phyloP scores from a whole-genome alignment of 37 sponge, comb jelly and placozoan species.

The Cliona cf. orientalis region DNA sequence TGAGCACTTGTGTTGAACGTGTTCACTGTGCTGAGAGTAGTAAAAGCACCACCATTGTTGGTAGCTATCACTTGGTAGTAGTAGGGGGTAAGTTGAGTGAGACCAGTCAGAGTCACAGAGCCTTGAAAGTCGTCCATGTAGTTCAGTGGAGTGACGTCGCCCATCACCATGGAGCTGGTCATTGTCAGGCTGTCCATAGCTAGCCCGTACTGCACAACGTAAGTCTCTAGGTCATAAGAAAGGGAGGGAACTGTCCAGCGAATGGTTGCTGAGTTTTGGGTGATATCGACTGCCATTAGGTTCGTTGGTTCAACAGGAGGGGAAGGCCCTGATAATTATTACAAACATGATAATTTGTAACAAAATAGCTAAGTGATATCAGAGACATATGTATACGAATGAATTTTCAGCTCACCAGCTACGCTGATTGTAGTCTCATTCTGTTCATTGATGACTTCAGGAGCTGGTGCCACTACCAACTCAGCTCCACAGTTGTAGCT shows the following conservation, averaged over 20 bases:
- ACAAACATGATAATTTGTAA: background rate
- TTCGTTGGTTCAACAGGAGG: background rate
- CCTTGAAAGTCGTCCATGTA: no score
- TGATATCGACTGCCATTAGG: background rate
- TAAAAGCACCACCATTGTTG: conserved; percentile 32
- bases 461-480: background rate
- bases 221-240: conserved; percentile 61
- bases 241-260: conserved; percentile 33
- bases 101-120: conserved; percentile 35
- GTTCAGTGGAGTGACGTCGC: conserved; percentile 4
- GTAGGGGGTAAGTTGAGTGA: conserved; percentile 13
- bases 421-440: background rate
- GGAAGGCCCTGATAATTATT: conserved; percentile 15
- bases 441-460: background rate
- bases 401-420: conserved; percentile 2
- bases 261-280: conserved; percentile 28
- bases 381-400: background rate
- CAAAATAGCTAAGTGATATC: no score
- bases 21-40: background rate
- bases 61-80: conserved; percentile 32
- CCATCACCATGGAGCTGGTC: background rate
- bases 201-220: conserved; percentile 33
- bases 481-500: background rate
- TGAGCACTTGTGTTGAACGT: conserved; percentile 10
- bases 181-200: background rate